Evolutionary conservation across 1,140 invertebrate species (phyloP).

Genomic region (Formica exsecta): DNA sequence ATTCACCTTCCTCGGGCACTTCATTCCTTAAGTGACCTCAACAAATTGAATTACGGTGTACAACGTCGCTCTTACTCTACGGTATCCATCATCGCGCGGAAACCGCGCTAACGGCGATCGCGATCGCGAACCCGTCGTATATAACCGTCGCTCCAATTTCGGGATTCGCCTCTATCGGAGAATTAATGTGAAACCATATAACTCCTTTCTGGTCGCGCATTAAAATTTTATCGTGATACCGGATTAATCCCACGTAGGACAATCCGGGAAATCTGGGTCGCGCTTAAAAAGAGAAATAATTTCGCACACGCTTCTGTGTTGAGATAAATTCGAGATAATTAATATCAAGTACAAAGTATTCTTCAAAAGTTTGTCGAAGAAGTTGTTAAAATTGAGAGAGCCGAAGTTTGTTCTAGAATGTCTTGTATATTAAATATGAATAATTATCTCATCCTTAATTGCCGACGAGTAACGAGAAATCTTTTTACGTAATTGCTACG

Average conservation of each 20-base stretch:
- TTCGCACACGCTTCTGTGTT: neutral
- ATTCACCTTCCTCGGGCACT: slow-evolving; percentile 27
- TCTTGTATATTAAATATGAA: neutral
- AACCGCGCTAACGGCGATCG: slow-evolving; percentile 1
- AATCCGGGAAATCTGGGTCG: slow-evolving; percentile 34
- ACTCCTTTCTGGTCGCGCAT: slow-evolving; percentile 14
- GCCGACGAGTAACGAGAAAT: neutral
- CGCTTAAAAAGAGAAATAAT: slow-evolving; percentile 31
- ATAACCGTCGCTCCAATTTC: neutral
- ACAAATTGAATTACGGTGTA: slow-evolving; percentile 52
- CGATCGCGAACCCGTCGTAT: neutral
- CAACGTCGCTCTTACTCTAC: slow-evolving; percentile 11
- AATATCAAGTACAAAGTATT: neutral
- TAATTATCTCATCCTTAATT: neutral
- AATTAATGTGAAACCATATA: slow-evolving; percentile 36
- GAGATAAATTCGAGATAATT: slow-evolving; percentile 22
- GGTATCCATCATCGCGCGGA: slow-evolving; percentile 21
- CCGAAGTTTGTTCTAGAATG: neutral
- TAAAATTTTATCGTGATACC: slow-evolving; percentile 30
- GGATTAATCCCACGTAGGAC: slow-evolving; percentile 17
- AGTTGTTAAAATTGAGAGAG: neutral
- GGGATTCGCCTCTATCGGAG: neutral
- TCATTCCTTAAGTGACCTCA: slow-evolving; percentile 49
- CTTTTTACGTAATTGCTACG: neutral
- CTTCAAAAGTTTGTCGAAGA: neutral